Conservation (phyloP, 2,888 invertebrate genomes). For the Cordilura impudica region DNA sequence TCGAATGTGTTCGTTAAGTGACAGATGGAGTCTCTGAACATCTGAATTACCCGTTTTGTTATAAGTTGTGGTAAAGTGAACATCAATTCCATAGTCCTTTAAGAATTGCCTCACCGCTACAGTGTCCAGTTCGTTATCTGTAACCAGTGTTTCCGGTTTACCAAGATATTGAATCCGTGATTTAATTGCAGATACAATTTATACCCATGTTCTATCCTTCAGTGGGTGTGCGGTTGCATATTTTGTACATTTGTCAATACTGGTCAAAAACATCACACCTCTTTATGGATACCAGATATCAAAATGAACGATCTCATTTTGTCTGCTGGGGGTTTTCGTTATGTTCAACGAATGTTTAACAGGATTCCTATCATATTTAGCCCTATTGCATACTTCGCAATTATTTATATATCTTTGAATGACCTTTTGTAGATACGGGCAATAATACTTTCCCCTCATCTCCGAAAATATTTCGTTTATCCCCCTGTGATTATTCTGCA, state of each 20-base stretch:
- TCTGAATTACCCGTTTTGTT: slow-evolving; percentile 28
- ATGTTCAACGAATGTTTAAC: slow-evolving; percentile 18
- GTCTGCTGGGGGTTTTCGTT: slow-evolving; percentile 10
- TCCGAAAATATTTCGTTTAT: slow-evolving; percentile 26
- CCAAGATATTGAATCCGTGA: slow-evolving; percentile 38
- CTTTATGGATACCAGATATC: slow-evolving; percentile 12
- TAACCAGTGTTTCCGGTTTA: slow-evolving; percentile 34
- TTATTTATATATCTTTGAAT: slow-evolving; percentile 25
- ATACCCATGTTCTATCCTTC: slow-evolving; percentile 40
- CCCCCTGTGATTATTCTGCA: slow-evolving; percentile 28
- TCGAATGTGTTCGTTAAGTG: slow-evolving; percentile 21
- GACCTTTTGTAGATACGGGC: slow-evolving; percentile 21
- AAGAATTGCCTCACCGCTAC: slow-evolving; percentile 42
- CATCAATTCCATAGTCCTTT: slow-evolving; percentile 12
- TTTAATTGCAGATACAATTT: slow-evolving; percentile 20
- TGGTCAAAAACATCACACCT: slow-evolving; percentile 30
- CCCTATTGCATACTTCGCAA: slow-evolving; percentile 14
- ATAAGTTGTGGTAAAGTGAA: slow-evolving; percentile 40
- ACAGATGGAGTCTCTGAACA: slow-evolving; percentile 22
- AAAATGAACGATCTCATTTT: slow-evolving; percentile 13
- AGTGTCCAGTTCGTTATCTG: slow-evolving; percentile 49
- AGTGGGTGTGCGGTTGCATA: slow-evolving; percentile 26
- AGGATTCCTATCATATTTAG: slow-evolving; percentile 30
- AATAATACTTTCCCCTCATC: slow-evolving; percentile 24
- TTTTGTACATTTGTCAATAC: slow-evolving; percentile 53